Conservation (phyloP, 2,888 invertebrate species). For the Blomia tropicalis region DNA sequence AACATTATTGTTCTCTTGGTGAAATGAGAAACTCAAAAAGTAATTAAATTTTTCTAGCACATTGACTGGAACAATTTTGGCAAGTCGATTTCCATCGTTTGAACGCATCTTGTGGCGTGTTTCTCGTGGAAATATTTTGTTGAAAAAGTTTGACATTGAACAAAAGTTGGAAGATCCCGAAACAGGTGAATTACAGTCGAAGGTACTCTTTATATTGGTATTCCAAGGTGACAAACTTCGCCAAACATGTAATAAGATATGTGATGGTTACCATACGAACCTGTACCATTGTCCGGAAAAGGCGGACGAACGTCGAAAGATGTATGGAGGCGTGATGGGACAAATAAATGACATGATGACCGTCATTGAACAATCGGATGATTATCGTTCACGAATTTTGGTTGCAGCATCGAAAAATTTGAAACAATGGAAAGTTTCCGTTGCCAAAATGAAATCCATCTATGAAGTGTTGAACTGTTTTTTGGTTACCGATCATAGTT, state of each 20-base stretch:
- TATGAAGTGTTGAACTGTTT: conserved; percentile 31
- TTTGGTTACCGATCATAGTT: conserved; percentile 29
- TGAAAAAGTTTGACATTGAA: conserved; percentile 76
- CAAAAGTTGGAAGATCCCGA: conserved; percentile 27
- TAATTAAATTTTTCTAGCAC: conserved; percentile 50
- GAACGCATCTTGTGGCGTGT: conserved; percentile 96
- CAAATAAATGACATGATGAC: conserved; percentile 90
- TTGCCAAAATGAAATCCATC: conserved; percentile 31
- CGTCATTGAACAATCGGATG: conserved; percentile 30
- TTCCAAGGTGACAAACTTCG: conserved; percentile 35
- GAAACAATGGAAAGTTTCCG: conserved; percentile 29
- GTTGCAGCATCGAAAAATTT: conserved; percentile 30
- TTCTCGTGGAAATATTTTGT: conserved; percentile 88
- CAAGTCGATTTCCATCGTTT: conserved; percentile 84
- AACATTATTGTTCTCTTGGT: background rate
- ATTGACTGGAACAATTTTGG: conserved; percentile 87
- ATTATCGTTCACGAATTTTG: conserved; percentile 30
- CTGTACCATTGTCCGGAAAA: conserved; percentile 96
- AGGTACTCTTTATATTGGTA: conserved; percentile 33
- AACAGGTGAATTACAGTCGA: conserved; percentile 31
- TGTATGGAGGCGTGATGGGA: conserved; percentile 96
- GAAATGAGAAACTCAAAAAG: background rate
- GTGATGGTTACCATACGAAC: conserved; percentile 64
- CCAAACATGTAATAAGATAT: conserved; percentile 33
- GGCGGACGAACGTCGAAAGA: conserved; percentile 85